Base-by-base conservation (phyloP, 2,888 invertebrate genomes). In the Drosophila borborema region DNA sequence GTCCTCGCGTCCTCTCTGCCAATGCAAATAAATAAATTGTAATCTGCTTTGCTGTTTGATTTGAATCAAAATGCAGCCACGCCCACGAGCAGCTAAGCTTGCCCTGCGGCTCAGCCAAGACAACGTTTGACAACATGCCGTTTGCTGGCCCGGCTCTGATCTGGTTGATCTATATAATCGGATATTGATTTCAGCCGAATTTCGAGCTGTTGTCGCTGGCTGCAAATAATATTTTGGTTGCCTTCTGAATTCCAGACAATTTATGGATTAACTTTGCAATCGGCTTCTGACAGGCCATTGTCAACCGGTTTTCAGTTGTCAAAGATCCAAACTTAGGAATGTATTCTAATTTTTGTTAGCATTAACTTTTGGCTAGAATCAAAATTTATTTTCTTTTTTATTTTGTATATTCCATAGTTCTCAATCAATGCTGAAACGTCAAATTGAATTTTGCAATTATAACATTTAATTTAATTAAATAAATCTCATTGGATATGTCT, bases 151-250 rank as follows among this genome's bases (percentile, higher is more conserved):
- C 71, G 76, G 65, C 75, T 55, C 55, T 87, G 73, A 64, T 68
- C 80, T 77, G 80, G 64, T 81, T 89, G 82, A 88, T 82, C 84
- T 88, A 89, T 68, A 79, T 91, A 91, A 91, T 79, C 91, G 80
- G 91, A 90, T 91, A 87, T 90, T 80, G 82, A 87, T 86, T 90
- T 87, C 90, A 71, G 74, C 60, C 75, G 86, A 91, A 82, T 81
- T 75, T 28, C 56, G n/a, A 28, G 46, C 46, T 61, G 59, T 63
- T 49, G 67, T 74, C 74, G 75, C 80, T 64, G 82, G 68, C 77
- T 75, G n/a, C 1, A 56, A 66, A 87, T 80, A 89, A 91, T 91
- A 91, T 91, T 91, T 91, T 91, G 91, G 84, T 90, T 75, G 80
- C 85, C 88, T 81, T 83, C 74, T 80, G 86, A 83, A 84, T 80